Evolutionary conservation across 1,140 invertebrate genomes (phyloP).

Genomic region (Gonatopus flavifemur): DNA sequence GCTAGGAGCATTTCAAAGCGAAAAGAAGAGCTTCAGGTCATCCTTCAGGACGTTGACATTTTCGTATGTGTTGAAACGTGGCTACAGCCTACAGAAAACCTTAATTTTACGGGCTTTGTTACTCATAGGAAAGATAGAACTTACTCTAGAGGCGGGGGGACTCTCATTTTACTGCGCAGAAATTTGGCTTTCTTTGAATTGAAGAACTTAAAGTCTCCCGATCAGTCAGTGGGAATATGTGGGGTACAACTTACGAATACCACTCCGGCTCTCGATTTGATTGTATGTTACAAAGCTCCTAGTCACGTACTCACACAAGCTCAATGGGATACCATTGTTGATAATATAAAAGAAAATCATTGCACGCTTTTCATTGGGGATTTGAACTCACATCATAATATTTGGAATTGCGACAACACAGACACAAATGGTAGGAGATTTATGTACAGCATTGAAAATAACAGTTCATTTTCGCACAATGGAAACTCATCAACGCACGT

Average conservation of each 20-base stretch:
- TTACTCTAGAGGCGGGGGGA: not conserved
- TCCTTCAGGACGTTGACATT: too few species aligned
- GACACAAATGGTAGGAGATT: not conserved
- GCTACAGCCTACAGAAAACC: too few species aligned
- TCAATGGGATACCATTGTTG: not conserved
- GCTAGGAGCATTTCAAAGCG: too few species aligned
- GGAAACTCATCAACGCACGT: not conserved
- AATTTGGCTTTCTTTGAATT: not conserved
- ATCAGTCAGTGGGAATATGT: not conserved
- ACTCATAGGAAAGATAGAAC: not conserved
- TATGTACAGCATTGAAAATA: not conserved
- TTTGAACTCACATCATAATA: not conserved
- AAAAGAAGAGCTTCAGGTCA: too few species aligned
- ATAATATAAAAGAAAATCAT: not conserved
- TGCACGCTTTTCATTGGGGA: not conserved
- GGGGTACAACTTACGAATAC: not conserved
- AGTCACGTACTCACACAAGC: not conserved
- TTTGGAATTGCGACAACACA: not conserved
- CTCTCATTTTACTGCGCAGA: not conserved
- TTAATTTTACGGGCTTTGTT: too few species aligned
- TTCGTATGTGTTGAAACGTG: too few species aligned
- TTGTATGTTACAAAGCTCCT: not conserved
- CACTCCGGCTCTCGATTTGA: not conserved
- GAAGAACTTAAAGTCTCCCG: not conserved
- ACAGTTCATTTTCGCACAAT: not conserved